Conservation (phyloP, 2,113 vertebrate genomes). For the Pipra filicauda region DNA sequence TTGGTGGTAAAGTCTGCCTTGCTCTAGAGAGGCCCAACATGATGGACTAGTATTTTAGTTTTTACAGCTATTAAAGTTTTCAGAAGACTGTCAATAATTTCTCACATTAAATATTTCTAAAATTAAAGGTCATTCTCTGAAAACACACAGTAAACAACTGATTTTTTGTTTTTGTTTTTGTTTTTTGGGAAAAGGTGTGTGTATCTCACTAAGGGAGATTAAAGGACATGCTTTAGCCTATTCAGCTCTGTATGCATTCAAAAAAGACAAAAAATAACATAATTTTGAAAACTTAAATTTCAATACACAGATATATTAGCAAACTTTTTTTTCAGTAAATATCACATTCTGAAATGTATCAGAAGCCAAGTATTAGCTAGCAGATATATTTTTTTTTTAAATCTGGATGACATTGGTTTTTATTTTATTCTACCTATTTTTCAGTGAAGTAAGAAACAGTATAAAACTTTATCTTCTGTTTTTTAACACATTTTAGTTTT, state of each 20-base stretch:
- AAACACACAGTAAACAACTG: not conserved
- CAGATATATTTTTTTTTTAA: not conserved
- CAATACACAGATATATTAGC: not conserved
- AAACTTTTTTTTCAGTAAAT: not conserved
- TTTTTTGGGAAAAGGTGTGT: not conserved
- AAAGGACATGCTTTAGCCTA: not conserved
- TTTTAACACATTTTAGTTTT: not conserved
- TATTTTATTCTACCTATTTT: not conserved
- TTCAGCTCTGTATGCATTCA: not conserved
- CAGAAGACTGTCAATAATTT: not conserved
- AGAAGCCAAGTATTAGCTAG: not conserved
- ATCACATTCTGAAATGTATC: not conserved
- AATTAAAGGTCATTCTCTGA: not conserved
- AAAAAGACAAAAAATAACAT: not conserved
- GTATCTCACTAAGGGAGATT: not conserved
- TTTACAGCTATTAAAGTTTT: not conserved
- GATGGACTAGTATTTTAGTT: not conserved
- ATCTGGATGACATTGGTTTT: not conserved
- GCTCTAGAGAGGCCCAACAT: not conserved
- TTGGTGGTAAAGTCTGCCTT: not conserved
- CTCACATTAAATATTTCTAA: not conserved
- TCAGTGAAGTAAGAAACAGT: not conserved
- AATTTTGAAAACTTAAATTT: not conserved
- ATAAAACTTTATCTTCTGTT: not conserved
- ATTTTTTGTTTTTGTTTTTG: not conserved